Conservation (phyloP, 1,140 invertebrate species). For the Chironomus tepperi region DNA sequence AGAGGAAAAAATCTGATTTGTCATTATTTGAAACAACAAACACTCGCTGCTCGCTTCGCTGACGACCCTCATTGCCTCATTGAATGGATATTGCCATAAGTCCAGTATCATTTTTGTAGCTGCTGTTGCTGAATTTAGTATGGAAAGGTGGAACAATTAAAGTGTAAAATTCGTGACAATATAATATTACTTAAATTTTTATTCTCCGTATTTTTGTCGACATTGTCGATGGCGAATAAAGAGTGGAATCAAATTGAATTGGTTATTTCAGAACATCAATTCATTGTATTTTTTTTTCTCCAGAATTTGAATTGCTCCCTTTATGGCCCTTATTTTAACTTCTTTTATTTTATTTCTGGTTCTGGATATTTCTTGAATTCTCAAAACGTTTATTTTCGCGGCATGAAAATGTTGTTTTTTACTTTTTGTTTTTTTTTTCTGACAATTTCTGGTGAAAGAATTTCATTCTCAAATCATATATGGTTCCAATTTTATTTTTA, state of each 20-base stretch:
- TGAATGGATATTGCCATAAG: no score
- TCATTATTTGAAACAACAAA: slow-evolving; percentile 23
- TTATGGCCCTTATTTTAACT: background rate
- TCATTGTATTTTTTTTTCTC: background rate
- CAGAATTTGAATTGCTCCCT: background rate
- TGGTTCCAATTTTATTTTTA: no score
- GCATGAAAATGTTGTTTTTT: background rate
- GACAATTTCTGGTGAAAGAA: no score
- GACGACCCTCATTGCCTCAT: no score
- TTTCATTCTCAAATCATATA: no score
- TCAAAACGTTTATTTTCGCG: background rate
- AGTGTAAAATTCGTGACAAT: slow-evolving; percentile 24
- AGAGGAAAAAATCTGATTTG: slow-evolving; percentile 17
- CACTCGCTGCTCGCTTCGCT: background rate
- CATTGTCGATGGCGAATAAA: background rate
- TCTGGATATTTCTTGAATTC: background rate
- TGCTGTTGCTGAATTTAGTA: background rate
- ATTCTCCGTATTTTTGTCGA: background rate
- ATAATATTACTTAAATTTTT: slow-evolving; percentile 18
- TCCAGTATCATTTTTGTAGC: background rate
- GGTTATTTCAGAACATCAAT: background rate
- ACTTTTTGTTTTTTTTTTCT: background rate
- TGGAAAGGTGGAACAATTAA: slow-evolving; percentile 20
- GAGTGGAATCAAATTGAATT: background rate
- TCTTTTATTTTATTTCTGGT: background rate